Evolutionary conservation across 2,888 invertebrate genomes (phyloP), one percentile per base, ranked within the genome.

Genomic region (Calameuta filiformis): DNA sequence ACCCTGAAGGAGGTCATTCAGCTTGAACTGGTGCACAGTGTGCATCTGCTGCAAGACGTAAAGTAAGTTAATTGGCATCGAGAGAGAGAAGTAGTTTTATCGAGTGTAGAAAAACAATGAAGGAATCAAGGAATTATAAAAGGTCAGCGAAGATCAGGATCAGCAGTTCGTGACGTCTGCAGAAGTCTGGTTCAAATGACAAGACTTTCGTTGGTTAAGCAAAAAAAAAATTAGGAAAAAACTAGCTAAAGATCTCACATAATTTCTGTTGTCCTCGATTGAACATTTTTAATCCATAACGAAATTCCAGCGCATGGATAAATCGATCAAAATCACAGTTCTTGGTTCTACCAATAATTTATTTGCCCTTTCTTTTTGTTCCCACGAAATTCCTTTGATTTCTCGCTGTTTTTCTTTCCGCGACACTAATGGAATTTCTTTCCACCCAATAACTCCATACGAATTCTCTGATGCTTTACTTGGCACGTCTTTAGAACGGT

Each of bases 1-100:
- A 92, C 94, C 68, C 89, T 95, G 34, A 96, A 96, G 88, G 96
- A 97, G 91, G 92, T 94, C 34, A 94, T 96, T 87, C 92, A 94
- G 9, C 92, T 96, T 82, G 95, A 96, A 76, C 93, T 93, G 82
- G 93, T 95, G 76, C 92, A 94, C 78, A 95, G 95, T 81, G 88
- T 95, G 80, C 95, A 95, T 90, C 93, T 94, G 77, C 92, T 95
- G 35, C 92, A 91, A 89, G 83, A 92, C 90, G 85, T 89, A 91
- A 91, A 88, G 93, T 84, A 86, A 94, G 84, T 97, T 96, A 96
- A 95, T 40, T 40, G 40, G 40, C 15, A 40, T 40, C 40, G 40
- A 40, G 40, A 40, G 40, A 40, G 6, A 40, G 40, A 4, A 40
- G 40, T 40, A 15, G 40, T 15, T 15, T 40, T 15, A 40, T 40